Base-by-base conservation (phyloP, 2,888 invertebrate genomes). In the Teleogryllus oceanicus region DNA sequence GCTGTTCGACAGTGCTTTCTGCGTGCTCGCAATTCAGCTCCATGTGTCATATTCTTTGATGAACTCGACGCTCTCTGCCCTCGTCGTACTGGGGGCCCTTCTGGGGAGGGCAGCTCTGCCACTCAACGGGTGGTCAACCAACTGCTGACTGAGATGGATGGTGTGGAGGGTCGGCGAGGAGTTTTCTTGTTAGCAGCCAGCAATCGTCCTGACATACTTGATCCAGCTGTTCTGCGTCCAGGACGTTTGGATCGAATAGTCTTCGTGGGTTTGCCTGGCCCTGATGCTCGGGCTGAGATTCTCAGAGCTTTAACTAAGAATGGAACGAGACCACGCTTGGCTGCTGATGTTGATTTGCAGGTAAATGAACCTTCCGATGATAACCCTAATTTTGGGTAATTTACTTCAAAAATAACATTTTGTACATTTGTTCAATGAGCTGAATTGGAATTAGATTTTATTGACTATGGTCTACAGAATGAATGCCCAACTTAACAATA, bases 41-140 rank as follows among this genome's bases (percentile, higher is more conserved):
- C 99, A 0, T 99, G 99, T 86, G 97, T 99, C 4, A 98, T 99
- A 86, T 99, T 99, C 88, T 99, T 99, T 86, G 99, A 99, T 86
- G 99, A 99, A 88, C 91, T 99, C 83, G 99, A 99, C 87, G 95
- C 99, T 0, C 87, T 99, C 50, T 98, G 98, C 86, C 97, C 98
- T 0, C 93, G 94, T 84, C 90, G 99, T 85, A 49, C 77, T n/a
- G 62, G 62, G 13, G 62, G 62, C 10, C 62, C 62, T 62, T 3
- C 62, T 62, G 62, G 62, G 4, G 62, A 62, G 62, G 62, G 62
- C 11, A 62, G 62, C n/a, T 93, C 94, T 11, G 92, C 94, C 0
- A 92, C 94, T 0, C 91, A 91, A 85, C 91, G 98, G 50, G 96
- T 99, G 18, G 98, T 99, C 0, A 99, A 98, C 87, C 98, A 99